These are phyloP conservation scores for Zosterops borbonicus DNA, from an alignment of 2,113 vertebrate species.

Conservation along the genomic window DNA sequence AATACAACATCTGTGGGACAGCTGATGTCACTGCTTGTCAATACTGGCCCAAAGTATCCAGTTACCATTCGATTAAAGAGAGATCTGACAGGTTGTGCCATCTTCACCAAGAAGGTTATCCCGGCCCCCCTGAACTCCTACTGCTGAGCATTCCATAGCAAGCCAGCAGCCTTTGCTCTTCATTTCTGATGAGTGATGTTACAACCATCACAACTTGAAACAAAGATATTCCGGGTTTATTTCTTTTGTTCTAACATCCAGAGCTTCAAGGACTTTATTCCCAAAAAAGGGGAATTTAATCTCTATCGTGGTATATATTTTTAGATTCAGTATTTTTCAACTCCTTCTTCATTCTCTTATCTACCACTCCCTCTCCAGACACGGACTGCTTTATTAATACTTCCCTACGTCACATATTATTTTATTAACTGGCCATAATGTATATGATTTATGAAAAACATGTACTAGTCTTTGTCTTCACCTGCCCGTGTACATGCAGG, in stretches of 20 bases:
- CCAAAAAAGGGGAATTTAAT: neutral
- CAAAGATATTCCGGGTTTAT: neutral
- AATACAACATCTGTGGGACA: neutral
- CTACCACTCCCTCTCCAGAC: neutral
- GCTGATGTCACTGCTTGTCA: neutral
- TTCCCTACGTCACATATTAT: neutral
- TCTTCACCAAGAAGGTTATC: neutral
- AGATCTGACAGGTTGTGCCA: neutral
- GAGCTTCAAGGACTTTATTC: neutral
- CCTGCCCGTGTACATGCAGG: neutral
- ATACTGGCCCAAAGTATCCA: neutral
- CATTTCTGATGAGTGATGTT: neutral
- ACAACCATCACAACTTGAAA: neutral
- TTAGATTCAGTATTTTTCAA: neutral
- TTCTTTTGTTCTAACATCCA: neutral
- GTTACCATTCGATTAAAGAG: neutral
- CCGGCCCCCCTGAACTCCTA: neutral
- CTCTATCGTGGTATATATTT: neutral
- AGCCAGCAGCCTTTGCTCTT: neutral
- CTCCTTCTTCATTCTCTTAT: neutral
- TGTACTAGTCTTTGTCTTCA: neutral
- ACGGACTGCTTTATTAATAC: neutral
- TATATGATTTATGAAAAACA: neutral
- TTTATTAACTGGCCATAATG: neutral
- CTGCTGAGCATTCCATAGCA: neutral